Percentiles rank a stretch among this genome's conserved stretches.
Evolutionary conservation across 1,140 invertebrate genomes (phyloP).

Genomic region (Drosophila kepulauana): DNA sequence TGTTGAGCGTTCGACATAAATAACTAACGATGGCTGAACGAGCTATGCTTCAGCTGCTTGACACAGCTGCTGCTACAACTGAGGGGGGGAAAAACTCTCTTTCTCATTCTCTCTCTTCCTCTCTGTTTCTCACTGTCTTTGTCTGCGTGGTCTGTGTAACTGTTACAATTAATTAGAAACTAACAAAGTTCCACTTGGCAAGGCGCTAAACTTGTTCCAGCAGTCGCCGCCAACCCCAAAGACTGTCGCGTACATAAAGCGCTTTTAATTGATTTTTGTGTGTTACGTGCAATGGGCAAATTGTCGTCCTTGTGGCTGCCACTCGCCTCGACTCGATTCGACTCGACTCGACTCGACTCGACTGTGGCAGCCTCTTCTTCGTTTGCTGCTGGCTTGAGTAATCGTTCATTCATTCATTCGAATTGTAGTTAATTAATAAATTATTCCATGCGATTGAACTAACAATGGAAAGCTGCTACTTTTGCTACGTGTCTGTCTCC

Average conservation of each 20-base stretch:
- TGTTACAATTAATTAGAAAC: slow-evolving; percentile 84
- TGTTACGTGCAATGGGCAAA: slow-evolving; percentile 74
- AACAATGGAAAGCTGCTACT: slow-evolving; percentile 70
- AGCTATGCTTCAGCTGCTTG: slow-evolving; percentile 10
- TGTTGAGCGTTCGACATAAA: slow-evolving; percentile 74
- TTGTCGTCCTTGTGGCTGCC: slow-evolving; percentile 37
- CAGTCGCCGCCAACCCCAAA: slow-evolving; percentile 28
- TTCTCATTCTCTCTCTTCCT: background rate
- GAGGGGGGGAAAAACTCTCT: background rate
- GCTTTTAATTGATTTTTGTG: slow-evolving; percentile 81
- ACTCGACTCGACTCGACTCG: background rate
- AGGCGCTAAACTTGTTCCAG: slow-evolving; percentile 73
- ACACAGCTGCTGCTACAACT: slow-evolving; percentile 11
- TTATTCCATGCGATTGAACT: slow-evolving; percentile 80
- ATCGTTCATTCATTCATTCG: slow-evolving; percentile 82
- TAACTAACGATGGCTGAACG: slow-evolving; percentile 55
- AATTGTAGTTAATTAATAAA: slow-evolving; percentile 84
- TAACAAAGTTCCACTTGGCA: slow-evolving; percentile 79
- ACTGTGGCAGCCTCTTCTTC: slow-evolving; percentile 20
- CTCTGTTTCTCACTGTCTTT: background rate
- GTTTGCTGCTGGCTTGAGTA: slow-evolving; percentile 28
- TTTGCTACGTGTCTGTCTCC: slow-evolving; percentile 50
- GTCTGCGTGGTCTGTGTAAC: slow-evolving; percentile 58
- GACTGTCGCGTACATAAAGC: slow-evolving; percentile 80
- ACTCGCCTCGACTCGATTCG: slow-evolving; percentile 4